Conservation (phyloP, 1,140 invertebrate species). For the Ganaspis sp. region DNA sequence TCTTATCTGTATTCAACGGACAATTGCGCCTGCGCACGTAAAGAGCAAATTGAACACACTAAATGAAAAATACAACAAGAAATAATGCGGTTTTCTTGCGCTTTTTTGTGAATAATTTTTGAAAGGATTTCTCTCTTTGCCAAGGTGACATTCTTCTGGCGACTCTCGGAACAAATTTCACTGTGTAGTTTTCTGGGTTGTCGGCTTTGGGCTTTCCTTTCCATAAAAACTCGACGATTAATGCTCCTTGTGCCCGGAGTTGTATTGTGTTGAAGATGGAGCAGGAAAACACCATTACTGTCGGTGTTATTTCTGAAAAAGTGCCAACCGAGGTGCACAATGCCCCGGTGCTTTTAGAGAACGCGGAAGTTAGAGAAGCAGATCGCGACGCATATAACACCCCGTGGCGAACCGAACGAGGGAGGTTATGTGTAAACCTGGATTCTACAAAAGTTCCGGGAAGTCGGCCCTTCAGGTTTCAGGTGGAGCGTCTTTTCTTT, state of each 20-base stretch:
- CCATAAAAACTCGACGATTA: constrained; percentile 23
- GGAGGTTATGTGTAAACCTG: background rate
- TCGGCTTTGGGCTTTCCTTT: constrained; percentile 9
- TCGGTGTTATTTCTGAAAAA: constrained; percentile 11
- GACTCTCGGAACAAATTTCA: background rate
- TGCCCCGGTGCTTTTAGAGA: constrained; percentile 50
- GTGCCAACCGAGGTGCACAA: constrained; percentile 17
- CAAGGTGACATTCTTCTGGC: too few species aligned
- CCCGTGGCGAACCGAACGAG: too few species aligned
- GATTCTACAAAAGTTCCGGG: constrained; percentile 46
- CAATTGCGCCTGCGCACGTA: too few species aligned
- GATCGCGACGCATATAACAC: constrained; percentile 44
- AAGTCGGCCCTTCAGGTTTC: constrained; percentile 55
- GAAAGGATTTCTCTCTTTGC: too few species aligned
- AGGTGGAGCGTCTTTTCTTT: background rate
- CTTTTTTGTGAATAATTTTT: too few species aligned
- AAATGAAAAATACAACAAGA: too few species aligned
- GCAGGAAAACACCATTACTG: constrained; percentile 28
- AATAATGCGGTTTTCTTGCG: too few species aligned
- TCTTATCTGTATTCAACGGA: too few species aligned
- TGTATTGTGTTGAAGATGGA: constrained; percentile 16
- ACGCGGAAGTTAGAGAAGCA: constrained; percentile 58
- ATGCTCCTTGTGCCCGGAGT: constrained; percentile 23
- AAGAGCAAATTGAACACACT: too few species aligned
- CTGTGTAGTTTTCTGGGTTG: background rate